These are phyloP conservation scores for Clavelina lepadiformis DNA, from an alignment of 23 tunicate genomes.

Conservation along the genomic window DNA sequence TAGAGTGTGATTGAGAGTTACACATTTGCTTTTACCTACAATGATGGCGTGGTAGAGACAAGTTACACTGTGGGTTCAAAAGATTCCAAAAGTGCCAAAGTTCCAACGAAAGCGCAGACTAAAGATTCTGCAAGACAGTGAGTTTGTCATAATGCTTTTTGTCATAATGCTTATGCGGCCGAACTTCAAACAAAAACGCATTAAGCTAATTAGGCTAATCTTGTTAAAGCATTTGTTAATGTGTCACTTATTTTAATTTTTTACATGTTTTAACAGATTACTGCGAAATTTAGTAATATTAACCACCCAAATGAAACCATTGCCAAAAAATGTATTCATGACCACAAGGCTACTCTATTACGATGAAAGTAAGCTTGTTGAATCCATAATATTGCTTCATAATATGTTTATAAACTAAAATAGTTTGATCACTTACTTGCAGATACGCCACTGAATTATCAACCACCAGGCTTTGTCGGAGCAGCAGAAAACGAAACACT, in stretches of 20 bases:
- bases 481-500: slow-evolving; percentile 24
- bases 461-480: slow-evolving; percentile 64
- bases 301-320: slow-evolving; percentile 25
- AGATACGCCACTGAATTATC: slow-evolving; percentile 54
- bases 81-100: not conserved
- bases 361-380: slow-evolving; percentile 31
- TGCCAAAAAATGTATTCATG: slow-evolving; percentile 38
- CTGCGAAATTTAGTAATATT: slow-evolving; percentile 50
- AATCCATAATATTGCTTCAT: not conserved
- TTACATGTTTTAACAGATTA: slow-evolving; percentile 21
- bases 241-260: not conserved
- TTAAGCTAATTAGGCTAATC: no score
- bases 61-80: slow-evolving; percentile 21
- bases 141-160: not conserved
- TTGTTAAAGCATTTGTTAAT: no score
- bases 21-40: slow-evolving; percentile 60
- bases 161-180: not conserved
- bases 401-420: not conserved
- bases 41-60: slow-evolving; percentile 41
- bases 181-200: no score
- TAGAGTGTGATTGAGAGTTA: slow-evolving; percentile 69
- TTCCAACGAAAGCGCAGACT: slow-evolving; percentile 31
- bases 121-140: slow-evolving; percentile 52
- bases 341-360: slow-evolving; percentile 59
- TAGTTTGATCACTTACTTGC: no score